Evolutionary conservation across 1,140 invertebrate genomes (phyloP), one percentile per base, ranked within the genome.

Genomic region (Eumeta japonica): DNA sequence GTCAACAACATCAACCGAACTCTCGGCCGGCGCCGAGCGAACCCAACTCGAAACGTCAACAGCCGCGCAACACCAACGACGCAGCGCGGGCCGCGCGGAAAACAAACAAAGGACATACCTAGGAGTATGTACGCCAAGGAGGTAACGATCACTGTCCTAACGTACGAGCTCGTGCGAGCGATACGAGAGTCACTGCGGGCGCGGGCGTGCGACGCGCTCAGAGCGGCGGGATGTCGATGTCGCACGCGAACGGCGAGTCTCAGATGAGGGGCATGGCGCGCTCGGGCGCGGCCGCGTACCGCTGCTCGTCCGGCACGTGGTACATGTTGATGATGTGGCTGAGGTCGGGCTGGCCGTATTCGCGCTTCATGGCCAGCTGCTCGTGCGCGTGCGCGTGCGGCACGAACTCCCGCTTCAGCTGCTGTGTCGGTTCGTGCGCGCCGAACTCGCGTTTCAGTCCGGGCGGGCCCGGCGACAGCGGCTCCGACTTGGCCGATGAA

Each of bases 401-500:
- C 84, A 85, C 33, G 83, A 88, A 75, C 86, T 92, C 75, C 83
- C 85, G 76, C 82, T 86, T 74, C 81, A 85, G 52, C 84, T 83
- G 71, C 10, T 80, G 76, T 28, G 81, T 79, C 13, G 80, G 81
- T 34, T 84, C 84, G 49, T 83, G 82, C 10, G 55, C 44, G 16
- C 72, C 75, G 61, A 84, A 88, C 52, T 89, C 87, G 15, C 86
- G 75, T 50, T 89, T 89, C 51, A 88, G 76, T 10, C 61, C 66
- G 16, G 77, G 73, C 31, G 81, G 83, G 45, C 77, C 83, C 45
- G 78, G 83, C 33, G 87, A 89, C 50, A 91, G 86, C 1, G 87
- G 88, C 66, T 92, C 90, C 17, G 87, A 90, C 62, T 91, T 92
- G 58, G 88, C 85, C 56, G 86, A 86, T 46, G 84, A 85, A 45